Base-by-base conservation (phyloP, 1,140 invertebrate genomes). In the Eurosta solidaginis region DNA sequence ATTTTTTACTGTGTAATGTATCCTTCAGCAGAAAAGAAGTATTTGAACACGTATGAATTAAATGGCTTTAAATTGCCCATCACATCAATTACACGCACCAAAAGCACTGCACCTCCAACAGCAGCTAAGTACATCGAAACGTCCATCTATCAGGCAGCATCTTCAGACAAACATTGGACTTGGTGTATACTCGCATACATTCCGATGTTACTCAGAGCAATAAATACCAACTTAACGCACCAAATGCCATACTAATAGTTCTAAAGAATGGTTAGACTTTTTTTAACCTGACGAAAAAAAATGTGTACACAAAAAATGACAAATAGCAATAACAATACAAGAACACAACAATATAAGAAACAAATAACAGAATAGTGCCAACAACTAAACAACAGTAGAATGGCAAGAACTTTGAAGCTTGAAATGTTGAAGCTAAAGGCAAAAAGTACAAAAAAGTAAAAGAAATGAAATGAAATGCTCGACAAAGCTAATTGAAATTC, bases 151-250 rank as follows among this genome's bases (percentile, higher is more conserved):
- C n/a, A 47, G 45, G 45, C 7, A 3, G 45, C 49, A 52, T 49
- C 54, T 33, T 3, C 36, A 29, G n/a, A 22, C 29, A 6, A 42
- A 20, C 59, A 68, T 20, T 68, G 59, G 59, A 36, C 29, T 1
- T 68, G 10, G 59, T 40, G 33, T 20, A n/a, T n/a, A n/a, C n/a
- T n/a, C n/a, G n/a, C n/a, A n/a, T n/a, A 74, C 83, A 86, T 86
- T 86, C 85, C 85, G 83, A 86, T 83, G 86, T 86, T 81, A 81
- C 85, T 86, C 79, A 86, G 84, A 85, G 84, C 85, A 86, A 86
- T 86, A 86, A 86, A 86, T 86, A 86, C 85, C 85, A 86, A 86
- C 83, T 86, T 86, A 86, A 86, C 85, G 85, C 85, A 86, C 85
- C 85, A 86, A 86, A 86, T 86, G 81, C 84, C 84, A 83, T 86